These are phyloP conservation scores for Ochropacha duplaris DNA, from an alignment of 2,888 invertebrate species.

Conservation along the genomic window DNA sequence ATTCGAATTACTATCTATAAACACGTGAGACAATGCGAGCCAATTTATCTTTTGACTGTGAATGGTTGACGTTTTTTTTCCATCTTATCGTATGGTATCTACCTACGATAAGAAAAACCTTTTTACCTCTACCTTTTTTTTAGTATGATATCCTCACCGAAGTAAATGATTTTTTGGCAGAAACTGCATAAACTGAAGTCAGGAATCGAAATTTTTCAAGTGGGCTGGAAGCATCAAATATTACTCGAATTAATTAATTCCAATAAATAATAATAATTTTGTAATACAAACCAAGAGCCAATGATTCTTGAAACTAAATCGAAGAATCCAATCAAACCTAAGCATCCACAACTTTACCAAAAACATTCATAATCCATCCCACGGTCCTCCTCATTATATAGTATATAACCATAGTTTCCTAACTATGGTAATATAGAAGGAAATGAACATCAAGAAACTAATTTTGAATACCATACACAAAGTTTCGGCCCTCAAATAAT, in stretches of 20 bases:
- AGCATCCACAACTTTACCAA: background rate
- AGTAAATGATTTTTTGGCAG: too few relatives aligned
- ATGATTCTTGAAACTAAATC: background rate
- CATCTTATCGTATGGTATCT: too few relatives aligned
- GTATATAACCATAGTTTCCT: too few relatives aligned
- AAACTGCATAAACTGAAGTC: too few relatives aligned
- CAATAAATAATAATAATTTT: background rate
- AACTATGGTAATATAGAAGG: background rate
- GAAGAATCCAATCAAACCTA: background rate
- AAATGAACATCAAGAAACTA: slow-evolving; percentile 3
- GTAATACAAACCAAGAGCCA: background rate
- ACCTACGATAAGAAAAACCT: too few relatives aligned
- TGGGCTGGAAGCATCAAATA: too few relatives aligned
- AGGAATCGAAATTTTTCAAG: too few relatives aligned
- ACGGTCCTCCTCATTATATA: too few relatives aligned
- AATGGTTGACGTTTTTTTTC: background rate
- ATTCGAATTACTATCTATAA: background rate
- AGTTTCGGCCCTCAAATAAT: background rate
- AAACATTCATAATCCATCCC: background rate
- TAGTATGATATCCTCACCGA: too few relatives aligned
- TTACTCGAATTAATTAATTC: too few relatives aligned
- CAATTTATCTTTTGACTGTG: background rate
- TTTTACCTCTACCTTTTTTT: too few relatives aligned
- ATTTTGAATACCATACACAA: background rate
- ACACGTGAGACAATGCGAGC: background rate